These are phyloP conservation scores for Acrocephalus arundinaceus DNA, from an alignment of 2,113 vertebrate species.

Conservation along the genomic window DNA sequence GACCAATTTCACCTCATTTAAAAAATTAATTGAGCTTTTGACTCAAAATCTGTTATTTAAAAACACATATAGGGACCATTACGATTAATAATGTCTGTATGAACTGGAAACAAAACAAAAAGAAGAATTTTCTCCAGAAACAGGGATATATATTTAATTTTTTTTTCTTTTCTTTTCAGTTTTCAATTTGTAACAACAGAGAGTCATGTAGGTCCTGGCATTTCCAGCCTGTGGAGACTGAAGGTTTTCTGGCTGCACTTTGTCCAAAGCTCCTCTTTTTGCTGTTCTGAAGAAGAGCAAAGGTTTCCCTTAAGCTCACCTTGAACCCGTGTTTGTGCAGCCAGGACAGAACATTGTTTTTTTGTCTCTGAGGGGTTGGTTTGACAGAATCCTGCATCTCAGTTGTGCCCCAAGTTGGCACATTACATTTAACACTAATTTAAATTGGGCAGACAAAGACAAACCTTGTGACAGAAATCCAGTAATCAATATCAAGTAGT, in stretches of 20 bases:
- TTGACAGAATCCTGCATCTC: neutral
- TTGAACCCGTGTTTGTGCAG: neutral
- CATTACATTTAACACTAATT: neutral
- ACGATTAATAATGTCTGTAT: neutral
- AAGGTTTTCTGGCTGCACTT: neutral
- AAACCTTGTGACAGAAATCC: neutral
- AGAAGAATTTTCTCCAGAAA: neutral
- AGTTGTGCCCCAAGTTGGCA: neutral
- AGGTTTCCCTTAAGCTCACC: neutral
- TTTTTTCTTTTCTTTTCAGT: neutral
- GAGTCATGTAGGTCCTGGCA: neutral
- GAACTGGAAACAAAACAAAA: neutral
- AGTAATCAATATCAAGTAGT: neutral
- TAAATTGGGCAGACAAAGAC: neutral
- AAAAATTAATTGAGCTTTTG: neutral
- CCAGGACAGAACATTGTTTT: neutral
- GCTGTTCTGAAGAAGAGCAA: neutral
- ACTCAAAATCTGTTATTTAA: neutral
- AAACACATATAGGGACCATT: neutral
- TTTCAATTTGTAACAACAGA: neutral
- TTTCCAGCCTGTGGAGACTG: neutral
- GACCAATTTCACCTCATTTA: fast-evolving
- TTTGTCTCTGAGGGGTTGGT: neutral
- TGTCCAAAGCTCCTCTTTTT: fast-evolving
- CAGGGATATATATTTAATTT: neutral